Evolutionary conservation across 2,888 invertebrate genomes (phyloP).

Genomic region (Hypena proboscidalis): DNA sequence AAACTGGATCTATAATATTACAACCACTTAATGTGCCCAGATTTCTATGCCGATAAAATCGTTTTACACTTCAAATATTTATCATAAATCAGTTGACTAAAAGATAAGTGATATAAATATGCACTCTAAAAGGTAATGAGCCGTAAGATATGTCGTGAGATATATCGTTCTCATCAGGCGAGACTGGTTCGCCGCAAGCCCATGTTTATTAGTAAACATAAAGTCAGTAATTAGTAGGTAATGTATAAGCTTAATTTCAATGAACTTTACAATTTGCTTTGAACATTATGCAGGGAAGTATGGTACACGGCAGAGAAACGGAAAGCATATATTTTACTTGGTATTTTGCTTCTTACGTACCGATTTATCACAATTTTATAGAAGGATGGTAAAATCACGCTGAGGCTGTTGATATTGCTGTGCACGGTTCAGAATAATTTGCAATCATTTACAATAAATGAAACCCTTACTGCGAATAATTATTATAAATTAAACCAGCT

Average conservation of each 20-base stretch:
- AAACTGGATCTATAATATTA: too few species aligned
- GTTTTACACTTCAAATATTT: too few species aligned
- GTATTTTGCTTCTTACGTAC: too few species aligned
- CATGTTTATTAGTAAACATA: neutral
- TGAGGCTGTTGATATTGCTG: conserved; percentile 51
- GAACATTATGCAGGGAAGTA: conserved; percentile 14
- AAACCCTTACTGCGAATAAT: conserved; percentile 36
- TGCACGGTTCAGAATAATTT: conserved; percentile 54
- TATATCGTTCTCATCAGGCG: conserved; percentile 2
- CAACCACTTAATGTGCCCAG: too few species aligned
- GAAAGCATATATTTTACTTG: too few species aligned
- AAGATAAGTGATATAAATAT: conserved; percentile 7
- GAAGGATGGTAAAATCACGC: conserved; percentile 62
- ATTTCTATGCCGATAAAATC: too few species aligned
- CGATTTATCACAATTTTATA: conserved; percentile 61
- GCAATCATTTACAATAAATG: conserved; percentile 55
- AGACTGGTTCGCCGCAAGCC: neutral
- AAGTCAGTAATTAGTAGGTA: neutral
- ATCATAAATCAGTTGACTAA: too few species aligned
- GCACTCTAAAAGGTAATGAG: conserved; percentile 18
- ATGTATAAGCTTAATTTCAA: conserved; percentile 6
- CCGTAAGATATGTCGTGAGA: conserved; percentile 21
- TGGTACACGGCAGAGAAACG: too few species aligned
- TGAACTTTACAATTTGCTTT: conserved; percentile 7
- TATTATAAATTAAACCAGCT: conserved; percentile 26